phyloP scores from a whole-genome alignment of 2,888 invertebrate genomes.

The Tenthredo scrophulariae region DNA sequence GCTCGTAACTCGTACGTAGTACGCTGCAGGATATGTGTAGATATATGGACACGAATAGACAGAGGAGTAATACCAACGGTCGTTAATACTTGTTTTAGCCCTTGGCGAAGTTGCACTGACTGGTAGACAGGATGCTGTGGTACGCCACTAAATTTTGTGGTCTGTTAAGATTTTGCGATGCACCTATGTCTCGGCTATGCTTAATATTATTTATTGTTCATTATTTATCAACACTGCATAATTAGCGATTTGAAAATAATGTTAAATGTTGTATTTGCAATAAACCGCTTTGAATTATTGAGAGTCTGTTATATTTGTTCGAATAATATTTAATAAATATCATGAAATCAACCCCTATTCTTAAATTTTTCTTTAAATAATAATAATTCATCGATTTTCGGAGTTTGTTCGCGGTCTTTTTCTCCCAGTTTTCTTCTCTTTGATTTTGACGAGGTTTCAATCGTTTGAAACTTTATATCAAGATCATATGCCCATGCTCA shows the following conservation, averaged over 20 bases:
- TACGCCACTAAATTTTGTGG: background rate
- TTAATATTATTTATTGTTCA: no score
- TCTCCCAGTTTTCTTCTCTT: background rate
- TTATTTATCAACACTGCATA: no score
- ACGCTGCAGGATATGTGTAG: background rate
- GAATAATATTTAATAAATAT: background rate
- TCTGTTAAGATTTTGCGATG: conserved; percentile 9
- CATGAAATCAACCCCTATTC: background rate
- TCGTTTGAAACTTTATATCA: background rate
- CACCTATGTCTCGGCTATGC: background rate
- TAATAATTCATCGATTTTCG: background rate
- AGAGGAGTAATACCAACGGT: background rate
- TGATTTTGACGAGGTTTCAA: background rate
- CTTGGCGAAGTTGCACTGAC: conserved; percentile 6
- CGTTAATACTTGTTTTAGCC: conserved; percentile 37
- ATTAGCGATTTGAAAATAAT: no score
- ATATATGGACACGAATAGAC: conserved; percentile 15
- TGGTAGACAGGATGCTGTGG: conserved; percentile 34
- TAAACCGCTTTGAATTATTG: no score
- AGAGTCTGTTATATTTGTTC: no score
- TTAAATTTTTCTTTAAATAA: background rate
- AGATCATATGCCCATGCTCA: background rate
- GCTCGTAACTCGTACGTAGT: no score
- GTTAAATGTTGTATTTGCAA: no score
- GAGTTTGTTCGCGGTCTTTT: background rate